Evolutionary conservation across 2,797 vertebrate genomes (phyloP).

Genomic region (Gymnopithys bicolor): DNA sequence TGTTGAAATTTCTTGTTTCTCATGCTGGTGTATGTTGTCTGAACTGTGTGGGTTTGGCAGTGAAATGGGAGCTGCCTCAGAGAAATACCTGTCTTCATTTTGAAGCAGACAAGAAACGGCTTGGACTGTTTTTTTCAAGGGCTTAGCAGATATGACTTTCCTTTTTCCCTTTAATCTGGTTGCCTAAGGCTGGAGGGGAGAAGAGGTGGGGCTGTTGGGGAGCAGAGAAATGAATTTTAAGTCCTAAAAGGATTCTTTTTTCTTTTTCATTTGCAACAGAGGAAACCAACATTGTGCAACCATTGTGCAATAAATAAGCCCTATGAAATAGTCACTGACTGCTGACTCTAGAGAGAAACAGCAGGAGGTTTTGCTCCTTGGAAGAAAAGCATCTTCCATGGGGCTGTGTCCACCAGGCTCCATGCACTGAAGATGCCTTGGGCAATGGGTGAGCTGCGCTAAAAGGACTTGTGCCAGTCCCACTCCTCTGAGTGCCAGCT

Average conservation of each 20-base stretch:
- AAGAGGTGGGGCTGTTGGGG: background rate
- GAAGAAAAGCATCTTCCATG: background rate
- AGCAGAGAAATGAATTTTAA: background rate
- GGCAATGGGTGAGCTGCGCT: background rate
- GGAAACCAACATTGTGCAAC: background rate
- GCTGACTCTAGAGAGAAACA: background rate
- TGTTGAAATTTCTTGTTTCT: background rate
- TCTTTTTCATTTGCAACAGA: background rate
- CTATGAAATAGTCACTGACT: background rate
- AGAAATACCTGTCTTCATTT: background rate
- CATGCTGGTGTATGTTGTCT: background rate
- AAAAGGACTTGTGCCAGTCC: background rate
- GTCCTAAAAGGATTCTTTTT: background rate
- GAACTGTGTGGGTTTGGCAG: background rate
- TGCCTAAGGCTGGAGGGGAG: background rate
- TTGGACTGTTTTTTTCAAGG: background rate
- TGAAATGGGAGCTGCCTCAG: background rate
- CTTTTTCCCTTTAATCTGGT: background rate
- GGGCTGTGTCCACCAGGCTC: background rate
- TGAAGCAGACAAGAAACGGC: background rate
- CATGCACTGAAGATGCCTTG: fast-evolving
- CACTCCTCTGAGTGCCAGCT: background rate
- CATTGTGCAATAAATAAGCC: background rate
- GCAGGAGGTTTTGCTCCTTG: background rate
- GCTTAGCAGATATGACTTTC: background rate